phyloP scores from a whole-genome alignment of 2,113 vertebrate species.

The Myrmecobius fasciatus region DNA sequence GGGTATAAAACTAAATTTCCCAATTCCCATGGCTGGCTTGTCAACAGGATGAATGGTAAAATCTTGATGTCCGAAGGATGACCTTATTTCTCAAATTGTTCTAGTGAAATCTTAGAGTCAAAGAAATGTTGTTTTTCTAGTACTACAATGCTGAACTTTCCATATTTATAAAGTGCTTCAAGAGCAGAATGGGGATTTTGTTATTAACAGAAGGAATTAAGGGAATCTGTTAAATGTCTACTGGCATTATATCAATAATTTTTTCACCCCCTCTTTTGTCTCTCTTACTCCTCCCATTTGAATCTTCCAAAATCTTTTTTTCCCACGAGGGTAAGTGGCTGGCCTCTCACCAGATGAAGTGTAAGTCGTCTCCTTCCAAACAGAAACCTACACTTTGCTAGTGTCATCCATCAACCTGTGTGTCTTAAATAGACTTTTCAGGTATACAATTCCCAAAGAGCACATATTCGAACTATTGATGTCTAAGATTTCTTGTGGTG shows the following conservation, averaged over 20 bases:
- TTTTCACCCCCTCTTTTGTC: background rate
- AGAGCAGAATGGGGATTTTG: background rate
- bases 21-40: background rate
- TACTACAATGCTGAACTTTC: background rate
- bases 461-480: background rate
- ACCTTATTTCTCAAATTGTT: background rate
- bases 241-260: background rate
- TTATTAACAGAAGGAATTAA: background rate
- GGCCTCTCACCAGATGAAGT: background rate
- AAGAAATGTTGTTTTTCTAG: background rate
- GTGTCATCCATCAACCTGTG: background rate
- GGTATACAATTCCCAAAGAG: background rate
- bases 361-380: background rate
- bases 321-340: background rate
- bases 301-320: background rate
- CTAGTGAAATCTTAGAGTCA: background rate
- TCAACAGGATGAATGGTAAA: background rate
- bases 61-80: background rate
- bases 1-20: background rate
- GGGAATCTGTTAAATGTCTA: background rate
- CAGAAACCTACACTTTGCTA: background rate
- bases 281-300: background rate
- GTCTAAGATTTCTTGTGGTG: background rate
- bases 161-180: background rate
- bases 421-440: background rate